Evolutionary conservation across 2,888 invertebrate genomes (phyloP).

Genomic region (Metalampra italica): DNA sequence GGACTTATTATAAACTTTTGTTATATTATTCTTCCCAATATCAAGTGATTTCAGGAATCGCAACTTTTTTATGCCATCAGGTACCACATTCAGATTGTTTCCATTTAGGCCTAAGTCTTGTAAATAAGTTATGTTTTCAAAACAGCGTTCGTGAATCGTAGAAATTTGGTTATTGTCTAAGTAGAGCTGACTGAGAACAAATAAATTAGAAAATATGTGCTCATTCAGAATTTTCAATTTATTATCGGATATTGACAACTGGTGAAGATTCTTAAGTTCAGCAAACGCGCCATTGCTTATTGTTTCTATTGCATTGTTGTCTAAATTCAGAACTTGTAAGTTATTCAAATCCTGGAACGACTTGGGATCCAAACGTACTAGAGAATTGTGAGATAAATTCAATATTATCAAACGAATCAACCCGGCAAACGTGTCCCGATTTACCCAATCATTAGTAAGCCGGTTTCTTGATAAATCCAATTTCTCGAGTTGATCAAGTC

Average conservation of each 20-base stretch:
- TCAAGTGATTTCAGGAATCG: slow-evolving; percentile 86
- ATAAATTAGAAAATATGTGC: slow-evolving; percentile 84
- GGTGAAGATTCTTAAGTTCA: slow-evolving; percentile 86
- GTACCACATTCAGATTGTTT: slow-evolving; percentile 82
- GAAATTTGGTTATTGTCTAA: slow-evolving; percentile 85
- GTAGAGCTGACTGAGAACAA: slow-evolving; percentile 84
- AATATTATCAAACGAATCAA: slow-evolving; percentile 85
- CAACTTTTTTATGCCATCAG: slow-evolving; percentile 82
- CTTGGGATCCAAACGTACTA: slow-evolving; percentile 83
- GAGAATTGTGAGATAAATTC: slow-evolving; percentile 84
- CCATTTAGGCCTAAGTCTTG: slow-evolving; percentile 88
- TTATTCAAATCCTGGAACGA: slow-evolving; percentile 86
- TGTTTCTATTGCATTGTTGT: slow-evolving; percentile 83
- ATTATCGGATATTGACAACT: slow-evolving; percentile 85
- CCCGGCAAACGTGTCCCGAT: slow-evolving; percentile 86
- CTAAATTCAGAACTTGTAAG: slow-evolving; percentile 85
- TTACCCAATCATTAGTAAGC: slow-evolving; percentile 86
- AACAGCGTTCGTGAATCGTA: slow-evolving; percentile 82
- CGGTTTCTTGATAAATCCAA: slow-evolving; percentile 87
- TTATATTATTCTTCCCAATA: slow-evolving; percentile 88
- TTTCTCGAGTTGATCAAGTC: slow-evolving; percentile 84
- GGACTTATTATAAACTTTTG: slow-evolving; percentile 83
- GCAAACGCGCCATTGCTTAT: slow-evolving; percentile 86
- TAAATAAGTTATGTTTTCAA: slow-evolving; percentile 87
- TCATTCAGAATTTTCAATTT: slow-evolving; percentile 82